Conservation (phyloP, 53 echinoderm and acorn worm species). For the Patiria pectinifera region DNA sequence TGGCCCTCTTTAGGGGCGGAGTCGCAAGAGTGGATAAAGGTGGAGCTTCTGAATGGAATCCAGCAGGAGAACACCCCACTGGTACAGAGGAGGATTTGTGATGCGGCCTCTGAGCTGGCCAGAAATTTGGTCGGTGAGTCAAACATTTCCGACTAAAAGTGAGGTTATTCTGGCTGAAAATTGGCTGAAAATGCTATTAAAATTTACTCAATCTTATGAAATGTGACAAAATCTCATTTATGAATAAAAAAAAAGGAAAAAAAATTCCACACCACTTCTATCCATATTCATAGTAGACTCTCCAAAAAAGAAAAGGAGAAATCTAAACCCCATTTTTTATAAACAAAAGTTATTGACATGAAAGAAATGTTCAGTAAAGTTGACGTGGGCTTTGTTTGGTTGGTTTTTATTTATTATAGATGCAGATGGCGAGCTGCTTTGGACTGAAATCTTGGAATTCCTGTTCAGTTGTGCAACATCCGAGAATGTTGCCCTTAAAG, state of each 20-base stretch:
- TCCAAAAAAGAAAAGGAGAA: too few relatives aligned
- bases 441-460: conserved; percentile 88
- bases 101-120: conserved; percentile 87
- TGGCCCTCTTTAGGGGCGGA: conserved; percentile 81
- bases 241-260: too few relatives aligned
- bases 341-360: too few relatives aligned
- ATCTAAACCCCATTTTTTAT: too few relatives aligned
- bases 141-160: not conserved
- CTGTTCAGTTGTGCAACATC: conserved; percentile 90
- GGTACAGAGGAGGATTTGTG: conserved; percentile 82
- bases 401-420: conserved; percentile 60
- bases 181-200: too few relatives aligned
- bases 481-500: conserved; percentile 69
- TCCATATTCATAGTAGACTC: too few relatives aligned
- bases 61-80: conserved; percentile 71
- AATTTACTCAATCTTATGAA: too few relatives aligned
- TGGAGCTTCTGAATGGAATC: conserved; percentile 71
- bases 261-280: too few relatives aligned
- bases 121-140: conserved; percentile 90
- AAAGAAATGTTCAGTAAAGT: too few relatives aligned
- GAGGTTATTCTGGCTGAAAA: not conserved
- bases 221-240: too few relatives aligned
- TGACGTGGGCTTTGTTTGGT: not conserved
- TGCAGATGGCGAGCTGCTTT: conserved; percentile 90
- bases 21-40: conserved; percentile 70